A percentile compares a stretch with the other conserved stretches of the same genome.
Conservation (phyloP, 2,113 vertebrate genomes). For the Spea multiplicata region DNA sequence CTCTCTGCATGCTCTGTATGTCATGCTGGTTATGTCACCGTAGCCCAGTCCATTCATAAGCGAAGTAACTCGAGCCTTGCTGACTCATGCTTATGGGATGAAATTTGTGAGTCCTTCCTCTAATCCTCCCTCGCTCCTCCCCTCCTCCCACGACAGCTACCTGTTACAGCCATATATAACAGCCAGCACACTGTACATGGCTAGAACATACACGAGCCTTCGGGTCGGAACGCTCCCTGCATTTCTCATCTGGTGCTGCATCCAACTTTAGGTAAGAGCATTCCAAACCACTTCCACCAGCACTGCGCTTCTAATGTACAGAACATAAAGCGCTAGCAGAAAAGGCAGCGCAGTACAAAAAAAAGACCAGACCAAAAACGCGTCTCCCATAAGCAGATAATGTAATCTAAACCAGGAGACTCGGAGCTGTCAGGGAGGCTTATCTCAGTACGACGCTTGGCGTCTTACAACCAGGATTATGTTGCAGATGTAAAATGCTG, state of each 20-base stretch:
- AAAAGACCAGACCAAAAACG: too few species aligned
- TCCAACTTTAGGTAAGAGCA: conserved; percentile 10
- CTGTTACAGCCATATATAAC: conserved; percentile 13
- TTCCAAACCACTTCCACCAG: not conserved
- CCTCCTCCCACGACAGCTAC: not conserved
- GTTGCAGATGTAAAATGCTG: too few species aligned
- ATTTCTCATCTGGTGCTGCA: not conserved
- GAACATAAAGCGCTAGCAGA: not conserved
- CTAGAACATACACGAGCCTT: not conserved
- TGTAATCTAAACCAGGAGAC: too few species aligned
- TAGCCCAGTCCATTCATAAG: conserved; percentile 29
- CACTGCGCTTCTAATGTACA: not conserved
- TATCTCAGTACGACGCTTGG: too few species aligned
- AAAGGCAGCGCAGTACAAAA: not conserved
- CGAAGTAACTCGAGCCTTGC: conserved; percentile 17
- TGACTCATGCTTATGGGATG: conserved; percentile 40
- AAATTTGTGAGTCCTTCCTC: conserved; percentile 2
- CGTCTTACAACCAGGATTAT: too few species aligned
- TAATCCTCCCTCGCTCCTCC: not conserved
- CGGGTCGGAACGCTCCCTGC: not conserved
- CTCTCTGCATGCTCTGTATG: not conserved
- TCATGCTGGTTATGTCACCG: conserved; percentile 12
- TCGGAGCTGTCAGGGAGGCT: too few species aligned
- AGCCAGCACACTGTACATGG: conserved; percentile 1
- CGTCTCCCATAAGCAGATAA: too few species aligned